Conservation (phyloP, 2,888 invertebrate genomes). For the Limnephilus marmoratus region DNA sequence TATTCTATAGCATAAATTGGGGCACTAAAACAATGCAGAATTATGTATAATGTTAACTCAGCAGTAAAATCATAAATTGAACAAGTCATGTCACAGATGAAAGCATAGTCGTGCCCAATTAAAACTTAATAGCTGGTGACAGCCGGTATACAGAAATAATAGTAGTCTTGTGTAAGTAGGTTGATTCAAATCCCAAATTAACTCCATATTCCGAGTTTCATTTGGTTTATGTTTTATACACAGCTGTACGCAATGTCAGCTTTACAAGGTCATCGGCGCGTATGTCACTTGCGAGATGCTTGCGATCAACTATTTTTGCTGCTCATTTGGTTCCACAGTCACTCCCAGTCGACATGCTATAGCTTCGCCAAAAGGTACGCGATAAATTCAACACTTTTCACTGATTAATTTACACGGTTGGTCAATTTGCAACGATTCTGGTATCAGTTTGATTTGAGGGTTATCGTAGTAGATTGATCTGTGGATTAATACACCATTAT, state of each 20-base stretch:
- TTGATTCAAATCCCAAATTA: slow-evolving; percentile 43
- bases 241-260: slow-evolving; percentile 13
- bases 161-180: background rate
- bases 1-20: too few species aligned
- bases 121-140: background rate
- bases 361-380: slow-evolving; percentile 31
- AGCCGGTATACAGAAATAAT: background rate
- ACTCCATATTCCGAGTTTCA: slow-evolving; percentile 23
- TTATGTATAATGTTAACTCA: background rate
- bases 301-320: slow-evolving; percentile 23
- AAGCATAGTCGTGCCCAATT: background rate
- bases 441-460: slow-evolving; percentile 18
- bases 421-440: background rate
- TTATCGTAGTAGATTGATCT: slow-evolving; percentile 16
- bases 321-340: slow-evolving; percentile 2
- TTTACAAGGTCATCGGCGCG: slow-evolving; percentile 35
- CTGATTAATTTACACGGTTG: slow-evolving; percentile 15
- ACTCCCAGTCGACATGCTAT: slow-evolving; percentile 30
- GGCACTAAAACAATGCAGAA: too few species aligned
- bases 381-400: slow-evolving; percentile 10
- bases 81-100: background rate
- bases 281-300: slow-evolving; percentile 20
- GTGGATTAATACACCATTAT: background rate
- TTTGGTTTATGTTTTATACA: background rate
- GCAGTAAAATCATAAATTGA: background rate